These are phyloP conservation scores for Candidula unifasciata DNA, from an alignment of 2,888 invertebrate genomes.

Conservation along the genomic window DNA sequence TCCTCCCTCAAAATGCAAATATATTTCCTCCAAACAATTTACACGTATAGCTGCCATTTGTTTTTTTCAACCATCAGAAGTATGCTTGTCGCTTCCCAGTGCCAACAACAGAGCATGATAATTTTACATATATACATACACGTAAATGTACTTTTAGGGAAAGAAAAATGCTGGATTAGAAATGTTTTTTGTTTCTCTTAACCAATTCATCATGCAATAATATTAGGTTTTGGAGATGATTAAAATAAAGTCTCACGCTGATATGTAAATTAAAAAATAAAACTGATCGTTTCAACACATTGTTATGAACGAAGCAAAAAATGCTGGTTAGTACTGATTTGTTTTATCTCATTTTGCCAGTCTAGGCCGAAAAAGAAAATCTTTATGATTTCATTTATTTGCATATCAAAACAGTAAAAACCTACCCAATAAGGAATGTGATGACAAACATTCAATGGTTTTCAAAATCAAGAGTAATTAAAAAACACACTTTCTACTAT, in stretches of 20 bases:
- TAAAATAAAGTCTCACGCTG: too few relatives aligned
- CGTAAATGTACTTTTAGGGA: neutral
- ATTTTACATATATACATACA: neutral
- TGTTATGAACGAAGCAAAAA: too few relatives aligned
- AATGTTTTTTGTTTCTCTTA: neutral
- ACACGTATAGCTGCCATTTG: slow-evolving; percentile 15
- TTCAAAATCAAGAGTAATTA: neutral
- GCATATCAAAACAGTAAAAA: too few relatives aligned
- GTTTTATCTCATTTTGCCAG: too few relatives aligned
- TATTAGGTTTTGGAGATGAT: neutral
- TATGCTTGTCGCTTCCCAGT: neutral
- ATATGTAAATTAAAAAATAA: too few relatives aligned
- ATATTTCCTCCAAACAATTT: neutral
- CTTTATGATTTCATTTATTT: too few relatives aligned
- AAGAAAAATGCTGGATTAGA: neutral
- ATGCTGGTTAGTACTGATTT: too few relatives aligned
- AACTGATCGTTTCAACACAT: too few relatives aligned
- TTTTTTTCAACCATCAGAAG: neutral
- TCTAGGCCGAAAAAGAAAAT: too few relatives aligned
- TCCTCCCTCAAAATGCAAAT: neutral
- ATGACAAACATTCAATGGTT: slow-evolving; percentile 6
- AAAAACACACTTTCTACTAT: neutral
- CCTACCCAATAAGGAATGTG: slow-evolving; percentile 5
- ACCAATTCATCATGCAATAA: neutral
- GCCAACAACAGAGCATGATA: neutral